Base-by-base conservation (phyloP, 2,797 vertebrate genomes). In the Chiropotes sagulatus region DNA sequence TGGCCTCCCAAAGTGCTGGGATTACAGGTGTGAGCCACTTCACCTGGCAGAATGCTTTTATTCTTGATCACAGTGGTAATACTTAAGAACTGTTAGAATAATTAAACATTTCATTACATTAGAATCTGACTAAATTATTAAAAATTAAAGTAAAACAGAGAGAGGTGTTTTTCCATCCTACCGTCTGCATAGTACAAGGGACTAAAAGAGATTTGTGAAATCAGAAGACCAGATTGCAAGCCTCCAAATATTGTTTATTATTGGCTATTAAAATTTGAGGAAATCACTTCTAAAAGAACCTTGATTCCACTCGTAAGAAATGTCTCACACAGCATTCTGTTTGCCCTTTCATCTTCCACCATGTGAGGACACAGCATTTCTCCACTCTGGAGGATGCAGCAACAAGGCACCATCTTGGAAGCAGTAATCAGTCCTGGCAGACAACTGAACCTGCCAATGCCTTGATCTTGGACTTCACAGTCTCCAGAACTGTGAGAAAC, bases 121-220 rank as follows among this genome's bases (percentile, higher is more conserved):
- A 80, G 28, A 41, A 13, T 48, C 44, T 95, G 9, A 28, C 5
- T 76, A 67, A 78, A 90, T 58, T 78, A 78, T 57, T 90, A 83
- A 78, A 90, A 50, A 6, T 67, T 52, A 36, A 83, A 89, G 61
- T 15, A 64, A 44, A 79, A 50, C 5, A 52, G 39, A 64, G 5
- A 80, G 50, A 70, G 12, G 46, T 6, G 44, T 54, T 67, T 64
- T 3, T 46, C 46, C 15, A 67, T 39, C 26, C 33, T 70, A 57
- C 17, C 14, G 46, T 19, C 13, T 78, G 22, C 2, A 26, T 70
- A n/a, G 7, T 41, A 20, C 14, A 61, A 50, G 50, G 5, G n/a
- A 22, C 39, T 46, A 72, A 81, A 80, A 57, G 75, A 11, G 26
- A 20, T 13, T 12, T 61, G 7, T 64, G 3, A 92, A 67, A 26